Evolutionary conservation across 2,888 invertebrate species (phyloP).

Genomic region (Melitaea athalia): DNA sequence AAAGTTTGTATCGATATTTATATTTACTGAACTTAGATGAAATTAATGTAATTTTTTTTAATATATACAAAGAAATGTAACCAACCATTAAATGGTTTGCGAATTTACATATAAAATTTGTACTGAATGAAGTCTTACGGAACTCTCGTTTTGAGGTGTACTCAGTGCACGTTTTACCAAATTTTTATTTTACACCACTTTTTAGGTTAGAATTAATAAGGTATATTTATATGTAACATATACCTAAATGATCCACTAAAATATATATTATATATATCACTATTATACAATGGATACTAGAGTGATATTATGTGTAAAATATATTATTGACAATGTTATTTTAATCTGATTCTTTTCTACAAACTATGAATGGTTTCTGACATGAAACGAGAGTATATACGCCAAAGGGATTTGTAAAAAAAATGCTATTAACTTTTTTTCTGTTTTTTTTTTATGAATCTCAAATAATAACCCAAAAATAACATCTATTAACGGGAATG

Average conservation of each 20-base stretch:
- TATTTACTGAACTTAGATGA: not conserved
- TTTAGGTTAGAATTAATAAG: conserved; percentile 49
- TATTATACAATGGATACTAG: conserved; percentile 54
- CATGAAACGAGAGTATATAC: conserved; percentile 35
- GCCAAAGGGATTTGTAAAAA: conserved; percentile 53
- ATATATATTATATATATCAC: too few relatives aligned
- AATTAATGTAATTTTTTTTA: not conserved
- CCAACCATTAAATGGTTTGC: conserved; percentile 7
- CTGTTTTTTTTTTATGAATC: conserved; percentile 7
- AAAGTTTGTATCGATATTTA: not conserved
- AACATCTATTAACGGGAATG: not conserved
- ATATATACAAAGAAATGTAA: not conserved
- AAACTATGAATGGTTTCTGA: conserved; percentile 11
- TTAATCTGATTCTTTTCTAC: conserved; percentile 35
- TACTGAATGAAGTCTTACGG: conserved; percentile 48
- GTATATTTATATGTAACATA: conserved; percentile 39
- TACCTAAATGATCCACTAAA: too few relatives aligned
- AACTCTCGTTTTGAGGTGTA: conserved; percentile 47
- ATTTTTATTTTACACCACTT: conserved; percentile 40
- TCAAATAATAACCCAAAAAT: not conserved
- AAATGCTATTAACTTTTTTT: conserved; percentile 10
- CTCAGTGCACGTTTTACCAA: conserved; percentile 45
- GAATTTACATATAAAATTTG: conserved; percentile 10
- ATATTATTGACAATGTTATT: conserved; percentile 54
- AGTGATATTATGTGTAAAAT: conserved; percentile 72